phyloP scores from a whole-genome alignment of 2,113 vertebrate genomes.

The Phyllopteryx taeniolatus region DNA sequence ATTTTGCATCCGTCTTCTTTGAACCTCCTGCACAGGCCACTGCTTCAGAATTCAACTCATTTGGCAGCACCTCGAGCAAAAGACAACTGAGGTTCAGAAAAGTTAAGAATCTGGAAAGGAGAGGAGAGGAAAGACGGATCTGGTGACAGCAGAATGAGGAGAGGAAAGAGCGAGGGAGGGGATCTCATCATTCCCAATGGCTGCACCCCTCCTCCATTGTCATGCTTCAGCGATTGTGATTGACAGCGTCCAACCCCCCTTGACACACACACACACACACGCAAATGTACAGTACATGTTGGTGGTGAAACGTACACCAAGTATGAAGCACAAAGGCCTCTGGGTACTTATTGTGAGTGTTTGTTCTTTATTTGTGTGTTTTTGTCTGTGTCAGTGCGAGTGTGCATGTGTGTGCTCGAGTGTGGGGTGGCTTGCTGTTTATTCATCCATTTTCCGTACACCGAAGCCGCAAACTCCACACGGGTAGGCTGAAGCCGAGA shows the following conservation, averaged over 20 bases:
- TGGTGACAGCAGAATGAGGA: not conserved
- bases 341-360: conserved; percentile 27
- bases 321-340: conserved; percentile 33
- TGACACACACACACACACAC: conserved; percentile 12
- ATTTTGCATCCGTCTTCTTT: not conserved
- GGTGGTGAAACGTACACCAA: conserved; percentile 41
- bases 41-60: not conserved
- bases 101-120: not conserved
- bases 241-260: conserved; percentile 47
- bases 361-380: conserved; percentile 12
- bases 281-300: not conserved
- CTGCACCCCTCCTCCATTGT: conserved; percentile 48
- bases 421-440: not conserved
- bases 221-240: conserved; percentile 42
- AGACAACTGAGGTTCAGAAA: not conserved
- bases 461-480: too few species aligned
- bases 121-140: not conserved
- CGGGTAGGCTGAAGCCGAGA: too few species aligned
- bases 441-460: not conserved
- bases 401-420: not conserved
- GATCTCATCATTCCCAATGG: conserved; percentile 33
- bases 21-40: not conserved
- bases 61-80: not conserved
- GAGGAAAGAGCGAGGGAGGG: not conserved
- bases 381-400: not conserved